phyloP scores from a whole-genome alignment of 2,797 vertebrate genomes.

The Pitangus sulphuratus region DNA sequence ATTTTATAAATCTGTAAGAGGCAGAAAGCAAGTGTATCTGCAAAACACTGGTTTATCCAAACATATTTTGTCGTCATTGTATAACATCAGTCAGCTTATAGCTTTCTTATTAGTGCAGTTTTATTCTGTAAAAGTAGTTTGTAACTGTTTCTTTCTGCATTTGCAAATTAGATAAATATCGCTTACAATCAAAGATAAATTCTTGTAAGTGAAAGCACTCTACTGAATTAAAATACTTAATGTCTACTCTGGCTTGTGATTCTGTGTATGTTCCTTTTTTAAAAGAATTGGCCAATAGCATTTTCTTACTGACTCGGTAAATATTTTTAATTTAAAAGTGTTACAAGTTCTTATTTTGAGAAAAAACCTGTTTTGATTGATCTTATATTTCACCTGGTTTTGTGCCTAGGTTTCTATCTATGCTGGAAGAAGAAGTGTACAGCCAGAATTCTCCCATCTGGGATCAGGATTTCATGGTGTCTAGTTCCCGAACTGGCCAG shows the following conservation, averaged over 20 bases:
- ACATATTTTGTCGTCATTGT: neutral
- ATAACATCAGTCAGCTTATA: neutral
- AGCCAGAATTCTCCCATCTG: constrained; percentile 97
- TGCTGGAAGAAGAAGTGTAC: constrained; percentile 99
- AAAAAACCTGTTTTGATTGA: neutral
- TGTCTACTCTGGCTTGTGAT: neutral
- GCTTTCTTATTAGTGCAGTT: neutral
- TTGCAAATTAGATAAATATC: neutral
- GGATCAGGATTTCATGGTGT: constrained; percentile 91
- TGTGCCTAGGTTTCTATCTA: constrained; percentile 90
- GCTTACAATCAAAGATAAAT: neutral
- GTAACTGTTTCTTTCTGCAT: neutral
- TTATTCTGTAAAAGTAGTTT: neutral
- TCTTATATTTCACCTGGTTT: neutral
- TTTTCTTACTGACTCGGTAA: neutral
- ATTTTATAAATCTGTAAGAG: neutral
- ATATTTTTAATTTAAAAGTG: neutral
- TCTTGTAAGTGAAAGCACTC: neutral
- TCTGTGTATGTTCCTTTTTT: neutral
- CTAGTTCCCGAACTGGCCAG: constrained; percentile 83
- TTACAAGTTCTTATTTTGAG: neutral
- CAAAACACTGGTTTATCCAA: neutral
- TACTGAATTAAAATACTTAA: neutral
- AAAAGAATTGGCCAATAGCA: neutral
- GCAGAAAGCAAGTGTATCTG: neutral